phyloP scores from a whole-genome alignment of 2,113 vertebrate genomes.

The Callaeas wilsoni region DNA sequence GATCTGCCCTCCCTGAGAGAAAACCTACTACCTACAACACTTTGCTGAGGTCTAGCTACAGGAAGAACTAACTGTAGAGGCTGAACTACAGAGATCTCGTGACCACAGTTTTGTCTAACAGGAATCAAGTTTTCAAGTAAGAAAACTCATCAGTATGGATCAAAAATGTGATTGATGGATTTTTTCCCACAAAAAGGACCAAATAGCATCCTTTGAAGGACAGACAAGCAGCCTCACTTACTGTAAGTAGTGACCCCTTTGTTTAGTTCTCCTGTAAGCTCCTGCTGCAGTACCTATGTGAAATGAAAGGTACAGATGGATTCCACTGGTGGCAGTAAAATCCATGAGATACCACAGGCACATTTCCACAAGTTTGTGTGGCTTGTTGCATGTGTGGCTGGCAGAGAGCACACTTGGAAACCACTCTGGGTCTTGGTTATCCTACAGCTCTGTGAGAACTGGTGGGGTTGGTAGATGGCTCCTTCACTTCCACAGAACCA shows the following conservation, averaged over 20 bases:
- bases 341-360: background rate
- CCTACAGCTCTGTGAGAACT: background rate
- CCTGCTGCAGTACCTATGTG: background rate
- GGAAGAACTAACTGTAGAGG: background rate
- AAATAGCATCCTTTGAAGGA: background rate
- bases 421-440: background rate
- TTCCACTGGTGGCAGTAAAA: background rate
- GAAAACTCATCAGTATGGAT: background rate
- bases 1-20: background rate
- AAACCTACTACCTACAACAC: background rate
- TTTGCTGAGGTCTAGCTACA: background rate
- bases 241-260: accelerated
- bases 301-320: background rate
- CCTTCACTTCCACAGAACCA: background rate
- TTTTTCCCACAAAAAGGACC: background rate
- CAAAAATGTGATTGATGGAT: background rate
- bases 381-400: background rate
- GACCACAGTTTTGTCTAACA: background rate
- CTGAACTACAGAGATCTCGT: background rate
- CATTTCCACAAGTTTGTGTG: background rate
- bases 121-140: background rate
- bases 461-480: background rate
- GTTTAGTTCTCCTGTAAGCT: background rate
- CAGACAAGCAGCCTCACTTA: background rate
- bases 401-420: background rate